phyloP scores from a whole-genome alignment of 2,888 invertebrate species.

The Meandrusa payeni region DNA sequence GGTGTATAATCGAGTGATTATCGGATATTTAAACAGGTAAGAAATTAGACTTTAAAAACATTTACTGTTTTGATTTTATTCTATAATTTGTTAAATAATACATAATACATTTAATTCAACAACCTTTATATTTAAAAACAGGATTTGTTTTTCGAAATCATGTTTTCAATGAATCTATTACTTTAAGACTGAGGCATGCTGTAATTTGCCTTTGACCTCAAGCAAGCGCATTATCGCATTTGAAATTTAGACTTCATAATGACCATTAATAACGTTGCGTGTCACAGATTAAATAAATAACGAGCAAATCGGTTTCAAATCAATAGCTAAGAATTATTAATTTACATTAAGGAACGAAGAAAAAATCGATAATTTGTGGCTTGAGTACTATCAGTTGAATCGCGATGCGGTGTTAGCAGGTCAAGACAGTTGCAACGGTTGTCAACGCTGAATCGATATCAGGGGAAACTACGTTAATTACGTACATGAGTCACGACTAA shows the following conservation, averaged over 20 bases:
- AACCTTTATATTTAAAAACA: too few relatives aligned
- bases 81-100: too few relatives aligned
- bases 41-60: too few relatives aligned
- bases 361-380: too few relatives aligned
- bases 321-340: slow-evolving; percentile 2
- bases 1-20: slow-evolving; percentile 36
- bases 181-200: too few relatives aligned
- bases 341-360: slow-evolving; percentile 4
- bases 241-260: slow-evolving; percentile 5
- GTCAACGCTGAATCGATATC: neutral
- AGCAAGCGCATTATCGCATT: neutral
- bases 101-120: too few relatives aligned
- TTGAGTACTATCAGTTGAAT: neutral
- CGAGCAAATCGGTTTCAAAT: slow-evolving; percentile 13
- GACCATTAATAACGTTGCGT: slow-evolving; percentile 8
- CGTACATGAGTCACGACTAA: slow-evolving; percentile 1
- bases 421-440: neutral
- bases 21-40: slow-evolving; percentile 10
- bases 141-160: too few relatives aligned
- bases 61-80: too few relatives aligned
- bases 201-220: too few relatives aligned
- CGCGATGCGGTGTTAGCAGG: slow-evolving; percentile 5
- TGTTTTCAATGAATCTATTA: too few relatives aligned
- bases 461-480: neutral
- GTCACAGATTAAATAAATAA: neutral